Evolutionary conservation across 2,888 invertebrate genomes (phyloP).

Genomic region (Teleogryllus oceanicus): DNA sequence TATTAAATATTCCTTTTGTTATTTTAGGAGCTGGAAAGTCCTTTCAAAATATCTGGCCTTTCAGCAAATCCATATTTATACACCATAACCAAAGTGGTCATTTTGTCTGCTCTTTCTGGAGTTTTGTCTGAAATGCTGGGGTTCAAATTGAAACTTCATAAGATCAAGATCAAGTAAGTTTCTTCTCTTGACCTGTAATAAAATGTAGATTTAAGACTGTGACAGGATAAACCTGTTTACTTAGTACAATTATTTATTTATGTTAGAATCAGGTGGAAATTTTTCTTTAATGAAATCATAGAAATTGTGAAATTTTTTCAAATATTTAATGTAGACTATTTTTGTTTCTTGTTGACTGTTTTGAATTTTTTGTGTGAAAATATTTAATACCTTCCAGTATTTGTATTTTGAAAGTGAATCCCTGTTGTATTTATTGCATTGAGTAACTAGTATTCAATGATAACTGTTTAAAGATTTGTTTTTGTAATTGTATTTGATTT

Average conservation of each 20-base stretch:
- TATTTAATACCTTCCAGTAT: no score
- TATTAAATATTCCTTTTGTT: conserved; percentile 20
- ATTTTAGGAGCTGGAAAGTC: conserved; percentile 87
- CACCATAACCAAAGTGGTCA: conserved; percentile 92
- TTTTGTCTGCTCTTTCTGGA: conserved; percentile 91
- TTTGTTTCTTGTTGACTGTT: neutral
- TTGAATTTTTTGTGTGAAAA: no score
- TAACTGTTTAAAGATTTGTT: no score
- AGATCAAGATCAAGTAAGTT: conserved; percentile 85
- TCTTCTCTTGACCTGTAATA: neutral
- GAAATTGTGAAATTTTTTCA: neutral
- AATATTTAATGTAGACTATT: neutral
- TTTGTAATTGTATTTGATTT: no score
- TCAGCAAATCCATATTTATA: conserved; percentile 94
- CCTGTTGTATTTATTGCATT: no score
- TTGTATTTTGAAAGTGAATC: no score
- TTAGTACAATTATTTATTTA: neutral
- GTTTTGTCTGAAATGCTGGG: conserved; percentile 95
- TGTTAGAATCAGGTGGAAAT: neutral
- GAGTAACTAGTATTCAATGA: no score
- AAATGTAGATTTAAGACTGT: neutral
- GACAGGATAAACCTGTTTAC: neutral
- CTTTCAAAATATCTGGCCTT: conserved; percentile 94
- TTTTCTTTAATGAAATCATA: neutral
- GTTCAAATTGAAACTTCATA: conserved; percentile 93